Evolutionary conservation across 35 echinoderm and acorn worm genomes (phyloP).

Genomic region (Ptychodera flava): DNA sequence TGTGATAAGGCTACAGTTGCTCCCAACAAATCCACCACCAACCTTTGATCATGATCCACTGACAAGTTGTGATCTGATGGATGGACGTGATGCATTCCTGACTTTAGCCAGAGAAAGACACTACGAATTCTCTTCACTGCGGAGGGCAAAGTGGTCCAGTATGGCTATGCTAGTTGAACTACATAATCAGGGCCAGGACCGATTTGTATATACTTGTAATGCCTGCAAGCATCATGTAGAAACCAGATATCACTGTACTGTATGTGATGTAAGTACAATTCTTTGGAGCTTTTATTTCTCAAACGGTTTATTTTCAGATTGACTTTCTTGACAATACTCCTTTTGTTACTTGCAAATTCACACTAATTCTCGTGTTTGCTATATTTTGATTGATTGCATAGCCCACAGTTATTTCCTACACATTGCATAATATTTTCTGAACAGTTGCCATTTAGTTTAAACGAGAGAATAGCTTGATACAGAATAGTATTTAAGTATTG

Average conservation of each 20-base stretch:
- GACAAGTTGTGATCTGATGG: constrained; percentile 93
- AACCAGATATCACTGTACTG: constrained; percentile 95
- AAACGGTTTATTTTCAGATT: background rate
- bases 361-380: too few relatives aligned
- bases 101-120: constrained; percentile 90
- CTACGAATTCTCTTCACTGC: constrained; percentile 90
- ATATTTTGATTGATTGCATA: too few relatives aligned
- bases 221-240: constrained; percentile 98
- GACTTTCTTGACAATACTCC: background rate
- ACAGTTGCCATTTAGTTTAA: too few relatives aligned
- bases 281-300: background rate
- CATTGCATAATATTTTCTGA: too few relatives aligned
- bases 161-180: constrained; percentile 98
- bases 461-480: too few relatives aligned
- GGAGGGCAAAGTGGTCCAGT: constrained; percentile 86
- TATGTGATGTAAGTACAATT: constrained; percentile 84
- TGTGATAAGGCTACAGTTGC: constrained; percentile 63
- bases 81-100: constrained; percentile 94
- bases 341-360: background rate
- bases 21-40: constrained; percentile 18
- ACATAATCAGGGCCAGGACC: constrained; percentile 96
- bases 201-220: constrained; percentile 99
- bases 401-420: too few relatives aligned
- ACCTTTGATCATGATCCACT: constrained; percentile 65
- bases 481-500: too few relatives aligned